A percentile compares a stretch with the other conserved stretches of the same genome.
These are phyloP conservation scores for Diplazon laetatorius DNA, from an alignment of 2,888 invertebrate species.

Conservation along the genomic window DNA sequence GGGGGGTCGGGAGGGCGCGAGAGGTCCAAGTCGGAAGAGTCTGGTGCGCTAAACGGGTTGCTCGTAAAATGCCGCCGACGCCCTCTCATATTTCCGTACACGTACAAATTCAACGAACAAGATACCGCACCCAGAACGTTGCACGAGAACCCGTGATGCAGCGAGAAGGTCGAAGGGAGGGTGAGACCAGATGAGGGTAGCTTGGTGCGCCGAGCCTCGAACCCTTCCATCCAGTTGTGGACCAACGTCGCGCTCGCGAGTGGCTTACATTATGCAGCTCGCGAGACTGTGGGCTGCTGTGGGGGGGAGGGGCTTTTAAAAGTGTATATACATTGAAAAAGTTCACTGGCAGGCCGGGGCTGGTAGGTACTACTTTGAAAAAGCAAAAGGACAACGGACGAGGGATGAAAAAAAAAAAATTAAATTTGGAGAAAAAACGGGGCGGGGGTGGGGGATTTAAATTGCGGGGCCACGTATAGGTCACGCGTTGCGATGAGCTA, in stretches of 20 bases:
- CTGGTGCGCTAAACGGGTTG: slow-evolving; percentile 62
- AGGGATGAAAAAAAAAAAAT: slow-evolving; percentile 40
- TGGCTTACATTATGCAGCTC: slow-evolving; percentile 73
- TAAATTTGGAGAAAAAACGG: no score
- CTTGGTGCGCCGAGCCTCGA: slow-evolving; percentile 21
- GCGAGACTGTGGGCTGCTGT: slow-evolving; percentile 52
- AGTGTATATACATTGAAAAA: slow-evolving; percentile 74
- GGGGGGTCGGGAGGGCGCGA: no score
- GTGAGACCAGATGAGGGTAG: not conserved
- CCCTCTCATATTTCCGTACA: slow-evolving; percentile 68
- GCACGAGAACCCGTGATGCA: no score
- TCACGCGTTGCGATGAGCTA: slow-evolving; percentile 51
- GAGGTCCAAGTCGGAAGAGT: slow-evolving; percentile 53
- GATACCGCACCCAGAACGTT: slow-evolving; percentile 57
- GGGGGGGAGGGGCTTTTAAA: slow-evolving; percentile 71
- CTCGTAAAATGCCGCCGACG: slow-evolving; percentile 63
- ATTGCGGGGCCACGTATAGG: slow-evolving; percentile 69
- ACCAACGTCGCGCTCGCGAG: slow-evolving; percentile 59
- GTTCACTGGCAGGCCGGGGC: slow-evolving; percentile 64
- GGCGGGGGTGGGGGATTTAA: no score
- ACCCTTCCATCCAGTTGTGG: slow-evolving; percentile 48
- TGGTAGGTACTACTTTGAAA: slow-evolving; percentile 40
- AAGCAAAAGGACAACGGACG: slow-evolving; percentile 31
- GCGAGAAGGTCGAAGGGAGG: not conserved
- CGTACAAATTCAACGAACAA: slow-evolving; percentile 72